A percentile compares a stretch with the other conserved stretches of the same genome.
These are phyloP conservation scores for Podiceps cristatus DNA, from an alignment of 2,113 vertebrate species.

Conservation along the genomic window DNA sequence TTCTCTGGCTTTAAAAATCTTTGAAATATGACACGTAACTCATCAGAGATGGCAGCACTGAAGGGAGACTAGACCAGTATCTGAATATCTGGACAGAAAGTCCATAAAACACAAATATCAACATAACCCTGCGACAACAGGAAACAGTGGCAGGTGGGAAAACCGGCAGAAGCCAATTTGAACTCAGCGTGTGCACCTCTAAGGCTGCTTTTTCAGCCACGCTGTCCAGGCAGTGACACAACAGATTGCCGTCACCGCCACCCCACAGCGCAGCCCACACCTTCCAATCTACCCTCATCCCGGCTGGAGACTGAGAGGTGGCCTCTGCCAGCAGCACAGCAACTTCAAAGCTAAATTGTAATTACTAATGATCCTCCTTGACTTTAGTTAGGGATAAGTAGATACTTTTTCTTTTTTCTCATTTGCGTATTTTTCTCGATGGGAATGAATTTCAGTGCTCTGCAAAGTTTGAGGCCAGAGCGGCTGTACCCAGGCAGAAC, in stretches of 20 bases:
- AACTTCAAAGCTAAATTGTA: neutral
- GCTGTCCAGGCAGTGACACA: neutral
- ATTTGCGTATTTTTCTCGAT: neutral
- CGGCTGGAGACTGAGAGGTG: neutral
- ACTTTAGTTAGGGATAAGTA: neutral
- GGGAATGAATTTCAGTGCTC: neutral
- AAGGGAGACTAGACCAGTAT: neutral
- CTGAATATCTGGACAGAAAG: neutral
- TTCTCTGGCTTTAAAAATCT: neutral
- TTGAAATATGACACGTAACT: neutral
- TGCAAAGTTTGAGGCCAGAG: neutral
- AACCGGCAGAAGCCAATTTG: neutral
- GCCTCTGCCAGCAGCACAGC: neutral
- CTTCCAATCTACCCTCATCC: neutral
- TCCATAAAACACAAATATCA: neutral
- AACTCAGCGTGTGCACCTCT: neutral
- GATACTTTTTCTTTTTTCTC: neutral
- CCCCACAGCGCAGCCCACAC: neutral
- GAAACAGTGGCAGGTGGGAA: neutral
- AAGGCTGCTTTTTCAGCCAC: neutral
- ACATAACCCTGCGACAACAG: neutral
- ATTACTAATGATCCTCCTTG: neutral
- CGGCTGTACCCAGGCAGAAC: neutral
- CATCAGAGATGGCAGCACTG: neutral
- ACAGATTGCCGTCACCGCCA: slow-evolving; percentile 8